A percentile compares a stretch with the other conserved stretches of the same genome.
Conservation (phyloP, 2,888 invertebrate species). For the Drosophila hamatofila region DNA sequence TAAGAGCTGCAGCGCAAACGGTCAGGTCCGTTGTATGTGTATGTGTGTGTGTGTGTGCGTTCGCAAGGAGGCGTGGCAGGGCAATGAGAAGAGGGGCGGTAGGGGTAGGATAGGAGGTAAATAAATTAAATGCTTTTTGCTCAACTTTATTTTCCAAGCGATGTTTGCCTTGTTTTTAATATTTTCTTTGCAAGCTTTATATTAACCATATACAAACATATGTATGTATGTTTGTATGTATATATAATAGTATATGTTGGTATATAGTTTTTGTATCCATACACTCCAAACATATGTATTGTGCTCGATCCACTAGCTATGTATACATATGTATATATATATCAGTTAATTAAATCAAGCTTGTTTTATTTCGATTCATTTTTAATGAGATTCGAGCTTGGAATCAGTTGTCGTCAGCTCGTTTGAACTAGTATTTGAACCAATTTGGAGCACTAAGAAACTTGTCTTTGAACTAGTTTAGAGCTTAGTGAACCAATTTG, state of each 20-base stretch:
- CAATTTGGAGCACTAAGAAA: neutral
- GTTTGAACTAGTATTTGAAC: neutral
- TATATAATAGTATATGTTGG: neutral
- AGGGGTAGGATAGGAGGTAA: conserved; percentile 47
- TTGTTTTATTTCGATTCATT: neutral
- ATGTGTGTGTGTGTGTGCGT: neutral
- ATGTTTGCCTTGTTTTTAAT: conserved; percentile 73
- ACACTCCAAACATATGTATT: neutral
- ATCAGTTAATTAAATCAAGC: neutral
- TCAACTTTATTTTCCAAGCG: conserved; percentile 69
- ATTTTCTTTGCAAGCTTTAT: conserved; percentile 66
- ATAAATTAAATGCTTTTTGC: conserved; percentile 76
- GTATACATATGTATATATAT: neutral
- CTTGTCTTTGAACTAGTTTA: neutral
- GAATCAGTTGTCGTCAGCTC: neutral
- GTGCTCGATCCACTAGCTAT: neutral
- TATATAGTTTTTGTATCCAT: neutral
- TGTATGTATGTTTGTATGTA: neutral
- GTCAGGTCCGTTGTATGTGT: conserved; percentile 8
- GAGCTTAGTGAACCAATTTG: neutral
- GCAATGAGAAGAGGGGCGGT: conserved; percentile 7
- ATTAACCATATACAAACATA: neutral
- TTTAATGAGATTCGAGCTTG: neutral
- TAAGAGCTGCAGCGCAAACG: conserved; percentile 20
- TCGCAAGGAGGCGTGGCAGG: neutral